Base-by-base conservation (phyloP, 2,797 vertebrate genomes). In the Platalea minor region DNA sequence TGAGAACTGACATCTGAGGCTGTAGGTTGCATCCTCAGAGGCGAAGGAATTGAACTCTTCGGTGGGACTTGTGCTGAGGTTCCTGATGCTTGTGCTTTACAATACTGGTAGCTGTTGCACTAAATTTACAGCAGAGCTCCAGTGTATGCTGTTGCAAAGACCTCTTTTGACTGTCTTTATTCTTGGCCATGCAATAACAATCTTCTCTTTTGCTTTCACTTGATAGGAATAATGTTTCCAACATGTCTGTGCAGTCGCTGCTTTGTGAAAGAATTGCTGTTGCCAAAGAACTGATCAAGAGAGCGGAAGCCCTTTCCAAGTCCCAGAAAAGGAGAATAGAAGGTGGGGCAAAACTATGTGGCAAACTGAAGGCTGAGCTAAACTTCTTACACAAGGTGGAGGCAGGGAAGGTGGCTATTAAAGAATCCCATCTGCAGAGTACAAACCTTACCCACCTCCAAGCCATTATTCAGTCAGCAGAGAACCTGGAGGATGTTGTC, bases 361-460 rank as follows among this genome's bases (percentile, higher is more conserved):
- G 98, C 78, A 99, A 99, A 73, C 96, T 99, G 84, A 98, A 99
- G 7, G 98, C 99, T 0, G 99, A 99, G 95, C 97, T 99, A 12
- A 99, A 99, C 85, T 99, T 99, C 95, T 96, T 99, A 50, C 97
- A 98, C 84, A 99, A 98, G 39, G 98, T 99, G 29, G 98, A 99
- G 92, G 96, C 98, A 0, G 99, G 99, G 7, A 98, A 99, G 91
- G 98, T 99, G 77, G 97, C 98, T 29, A 97, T 99, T 80, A 99
- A 99, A 91, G 99, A 99, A 95, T 99, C 99, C 13, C 99, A 99
- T 93, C 97, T 99, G 73, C 99, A 99, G 97, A 99, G 99, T 97
- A 99, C 99, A 29, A 99, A 99, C 95, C 98, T 99, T 51, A 99
- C 99, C 10, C 99, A 99, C 88, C 98, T 99, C 41, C 98, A 98